phyloP scores from a whole-genome alignment of 2,797 vertebrate genomes.

The Epinephelus coioides region DNA sequence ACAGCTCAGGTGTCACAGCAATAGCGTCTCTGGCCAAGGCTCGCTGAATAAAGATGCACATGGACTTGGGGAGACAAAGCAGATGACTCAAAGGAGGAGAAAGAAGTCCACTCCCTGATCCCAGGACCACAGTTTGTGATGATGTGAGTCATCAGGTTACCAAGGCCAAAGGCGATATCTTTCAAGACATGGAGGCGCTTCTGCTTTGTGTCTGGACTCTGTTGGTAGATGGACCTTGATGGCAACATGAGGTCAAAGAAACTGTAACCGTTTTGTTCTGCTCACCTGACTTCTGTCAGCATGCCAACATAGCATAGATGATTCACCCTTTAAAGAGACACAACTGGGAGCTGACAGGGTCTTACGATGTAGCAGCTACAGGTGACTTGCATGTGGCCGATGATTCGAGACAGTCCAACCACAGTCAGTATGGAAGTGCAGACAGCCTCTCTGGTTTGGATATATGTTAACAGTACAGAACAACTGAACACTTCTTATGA shows the following conservation, averaged over 20 bases:
- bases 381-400: constrained; percentile 67
- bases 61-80: constrained; percentile 74
- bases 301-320: constrained; percentile 76
- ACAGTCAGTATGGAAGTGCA: constrained; percentile 88
- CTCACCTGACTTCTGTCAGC: constrained; percentile 64
- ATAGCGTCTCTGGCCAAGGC: constrained; percentile 61
- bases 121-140: constrained; percentile 53
- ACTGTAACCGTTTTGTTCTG: constrained; percentile 46
- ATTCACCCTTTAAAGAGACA: constrained; percentile 60
- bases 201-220: constrained; percentile 54
- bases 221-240: constrained; percentile 60
- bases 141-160: constrained; percentile 66
- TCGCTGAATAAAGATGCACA: constrained; percentile 82
- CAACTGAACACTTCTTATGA: constrained; percentile 83
- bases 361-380: constrained; percentile 79
- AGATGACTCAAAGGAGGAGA: constrained; percentile 75
- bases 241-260: constrained; percentile 63
- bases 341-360: constrained; percentile 61
- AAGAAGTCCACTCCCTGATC: constrained; percentile 74
- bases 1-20: constrained; percentile 83
- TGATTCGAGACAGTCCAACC: constrained; percentile 64
- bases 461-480: constrained; percentile 85
- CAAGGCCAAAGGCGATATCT: constrained; percentile 51
- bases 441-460: constrained; percentile 77
- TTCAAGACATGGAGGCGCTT: constrained; percentile 72